Percentiles rank a stretch among this genome's conserved stretches.
Conservation (phyloP, 2,888 invertebrate species). For the Metopia argyrocephala region DNA sequence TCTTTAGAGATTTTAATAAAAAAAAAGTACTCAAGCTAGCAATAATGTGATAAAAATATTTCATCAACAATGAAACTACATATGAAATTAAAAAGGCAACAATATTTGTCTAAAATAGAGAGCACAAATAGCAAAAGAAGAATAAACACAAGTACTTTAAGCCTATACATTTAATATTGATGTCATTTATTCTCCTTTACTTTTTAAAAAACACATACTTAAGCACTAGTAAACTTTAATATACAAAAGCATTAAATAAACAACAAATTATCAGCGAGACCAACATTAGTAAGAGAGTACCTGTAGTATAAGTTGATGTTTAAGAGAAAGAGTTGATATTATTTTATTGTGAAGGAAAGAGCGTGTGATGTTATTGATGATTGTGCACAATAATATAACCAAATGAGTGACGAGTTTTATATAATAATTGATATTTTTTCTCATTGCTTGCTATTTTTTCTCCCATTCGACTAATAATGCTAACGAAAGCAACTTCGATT, state of each 20-base stretch:
- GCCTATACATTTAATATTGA: slow-evolving; percentile 25
- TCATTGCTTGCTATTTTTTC: slow-evolving; percentile 29
- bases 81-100: no score
- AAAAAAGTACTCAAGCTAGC: no score
- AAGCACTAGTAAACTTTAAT: not conserved
- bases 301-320: not conserved
- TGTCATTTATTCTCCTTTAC: not conserved
- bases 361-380: slow-evolving; percentile 49
- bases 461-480: slow-evolving; percentile 33
- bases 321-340: slow-evolving; percentile 45
- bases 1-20: no score
- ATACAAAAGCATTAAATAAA: not conserved
- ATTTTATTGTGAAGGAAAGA: slow-evolving; percentile 23
- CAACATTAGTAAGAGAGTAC: slow-evolving; percentile 13
- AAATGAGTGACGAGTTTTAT: slow-evolving; percentile 50
- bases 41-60: slow-evolving; percentile 52
- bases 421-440: slow-evolving; percentile 31
- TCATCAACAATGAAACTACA: slow-evolving; percentile 45
- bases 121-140: not conserved
- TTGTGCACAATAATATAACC: not conserved
- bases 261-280: slow-evolving; percentile 40
- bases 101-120: not conserved
- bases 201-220: not conserved
- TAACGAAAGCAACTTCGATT: slow-evolving; percentile 64
- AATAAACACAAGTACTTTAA: slow-evolving; percentile 34